Evolutionary conservation across 2,797 vertebrate genomes (phyloP), one percentile per base, ranked within the genome.

Genomic region (Menidia menidia): DNA sequence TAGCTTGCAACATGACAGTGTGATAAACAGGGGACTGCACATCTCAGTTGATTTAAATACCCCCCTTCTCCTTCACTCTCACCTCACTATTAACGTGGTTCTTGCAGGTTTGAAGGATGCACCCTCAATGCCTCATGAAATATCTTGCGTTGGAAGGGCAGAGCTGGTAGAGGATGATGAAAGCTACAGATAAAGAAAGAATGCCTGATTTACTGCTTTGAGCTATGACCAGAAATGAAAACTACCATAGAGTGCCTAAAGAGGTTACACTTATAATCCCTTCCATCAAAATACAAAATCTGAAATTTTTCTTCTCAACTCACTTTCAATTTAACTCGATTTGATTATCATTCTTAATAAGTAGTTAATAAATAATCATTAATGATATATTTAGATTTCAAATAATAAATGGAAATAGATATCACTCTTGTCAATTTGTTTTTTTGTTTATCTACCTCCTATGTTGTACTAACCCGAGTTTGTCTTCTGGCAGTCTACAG

Each of bases 21-120:
- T 88, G 85, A 93, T 89, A 78, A 91, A 90, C 86, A 75, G 66
- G 68, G 45, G 68, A 67, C 32, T 45, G 56, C 64, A 60, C 68
- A 76, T 74, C 64, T 60, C 4, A 54, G 71, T 50, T 84, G 89
- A 89, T 88, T 90, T 89, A 89, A 91, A 91, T 74, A 80, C 59
- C 60, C 59, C 6, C 35, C 35, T 10, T 7, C 35, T 10, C 35
- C 10, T 60, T 65, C 71, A 30, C 62, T 18, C 77, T 77, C 71
- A 41, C 71, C 73, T 81, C 51, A 48, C 76, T 84, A 75, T 88
- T 87, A 93, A 84, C 39, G 25, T 71, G 64, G 65, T 77, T 31
- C 16, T 3, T 59, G 77, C 62, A 48, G 7, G 35, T 71, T 59
- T 87, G 78, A 82, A 73, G 71, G 74, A 85, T 84, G 69, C 45